Percentiles rank a stretch among this genome's conserved stretches.
phyloP scores from a whole-genome alignment of 2,113 vertebrate genomes.

The Eulemur rufifrons region DNA sequence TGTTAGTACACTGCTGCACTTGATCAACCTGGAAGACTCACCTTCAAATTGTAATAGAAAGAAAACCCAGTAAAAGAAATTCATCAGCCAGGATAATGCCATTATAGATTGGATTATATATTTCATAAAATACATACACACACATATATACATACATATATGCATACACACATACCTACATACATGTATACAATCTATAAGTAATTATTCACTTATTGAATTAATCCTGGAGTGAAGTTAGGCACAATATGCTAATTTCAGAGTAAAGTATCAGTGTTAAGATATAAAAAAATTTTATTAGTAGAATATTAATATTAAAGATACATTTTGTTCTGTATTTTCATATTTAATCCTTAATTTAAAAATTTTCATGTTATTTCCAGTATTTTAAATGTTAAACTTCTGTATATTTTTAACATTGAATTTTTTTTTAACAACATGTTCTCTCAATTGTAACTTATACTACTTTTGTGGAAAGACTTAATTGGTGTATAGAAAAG shows the following conservation, averaged over 20 bases:
- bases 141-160: too few species aligned
- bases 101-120: neutral
- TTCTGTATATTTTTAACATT: neutral
- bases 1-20: neutral
- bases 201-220: neutral
- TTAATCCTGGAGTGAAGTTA: neutral
- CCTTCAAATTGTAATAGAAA: neutral
- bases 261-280: neutral
- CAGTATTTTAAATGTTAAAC: neutral
- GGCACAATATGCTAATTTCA: neutral
- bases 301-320: neutral
- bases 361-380: neutral
- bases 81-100: neutral
- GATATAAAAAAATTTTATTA: neutral
- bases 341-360: constrained; percentile 14
- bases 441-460: neutral
- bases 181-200: neutral
- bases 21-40: neutral
- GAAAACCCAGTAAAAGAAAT: neutral
- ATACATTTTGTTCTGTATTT: neutral
- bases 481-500: neutral
- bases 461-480: neutral
- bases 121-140: neutral
- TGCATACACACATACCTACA: neutral
- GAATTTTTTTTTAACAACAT: neutral